Evolutionary conservation across 2,888 invertebrate genomes (phyloP).

Genomic region (Mythimna ferrago): DNA sequence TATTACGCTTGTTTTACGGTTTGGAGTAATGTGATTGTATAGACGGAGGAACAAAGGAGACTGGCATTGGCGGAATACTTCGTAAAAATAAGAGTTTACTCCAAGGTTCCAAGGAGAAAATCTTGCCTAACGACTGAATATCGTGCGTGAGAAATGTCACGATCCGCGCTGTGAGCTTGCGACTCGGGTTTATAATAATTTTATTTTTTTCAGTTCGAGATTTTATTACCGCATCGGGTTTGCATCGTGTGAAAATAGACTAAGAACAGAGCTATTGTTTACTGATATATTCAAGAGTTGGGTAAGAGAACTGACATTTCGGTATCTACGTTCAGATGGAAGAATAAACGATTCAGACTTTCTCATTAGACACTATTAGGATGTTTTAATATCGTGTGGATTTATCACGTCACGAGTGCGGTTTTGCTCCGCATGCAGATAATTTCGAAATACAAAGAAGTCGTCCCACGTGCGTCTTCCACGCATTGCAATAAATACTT

Average conservation of each 20-base stretch:
- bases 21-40: slow-evolving; percentile 79
- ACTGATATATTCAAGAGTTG: slow-evolving; percentile 10
- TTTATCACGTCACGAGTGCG: no score
- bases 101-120: slow-evolving; percentile 64
- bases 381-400: no score
- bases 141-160: slow-evolving; percentile 65
- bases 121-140: slow-evolving; percentile 67
- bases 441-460: no score
- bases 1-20: slow-evolving; percentile 83
- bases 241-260: slow-evolving; percentile 28
- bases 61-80: slow-evolving; percentile 64
- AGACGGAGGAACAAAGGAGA: slow-evolving; percentile 70
- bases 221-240: slow-evolving; percentile 40
- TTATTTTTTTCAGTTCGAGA: slow-evolving; percentile 55
- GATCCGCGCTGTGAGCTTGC: slow-evolving; percentile 51
- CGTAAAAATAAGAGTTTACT: slow-evolving; percentile 68
- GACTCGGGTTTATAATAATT: slow-evolving; percentile 62
- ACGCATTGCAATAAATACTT: no score
- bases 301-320: slow-evolving; percentile 14
- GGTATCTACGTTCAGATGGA: neutral
- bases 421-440: no score
- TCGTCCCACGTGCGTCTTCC: no score
- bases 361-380: neutral
- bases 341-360: slow-evolving; percentile 4
- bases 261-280: neutral